These are phyloP conservation scores for Anisognathus igniventris DNA, from an alignment of 2,797 vertebrate genomes.

Conservation along the genomic window DNA sequence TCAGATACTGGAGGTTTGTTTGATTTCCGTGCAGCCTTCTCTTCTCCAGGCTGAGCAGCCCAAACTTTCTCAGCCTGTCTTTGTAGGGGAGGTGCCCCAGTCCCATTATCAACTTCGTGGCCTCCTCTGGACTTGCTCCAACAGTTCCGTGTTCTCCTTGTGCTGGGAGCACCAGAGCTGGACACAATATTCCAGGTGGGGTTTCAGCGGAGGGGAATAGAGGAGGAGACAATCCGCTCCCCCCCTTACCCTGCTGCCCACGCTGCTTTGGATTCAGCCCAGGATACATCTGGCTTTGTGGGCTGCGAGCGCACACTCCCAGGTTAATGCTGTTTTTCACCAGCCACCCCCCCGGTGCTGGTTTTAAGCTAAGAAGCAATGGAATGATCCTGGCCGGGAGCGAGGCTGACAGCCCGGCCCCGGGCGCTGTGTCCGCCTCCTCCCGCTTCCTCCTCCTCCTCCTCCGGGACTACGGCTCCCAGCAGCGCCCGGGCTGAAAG, in stretches of 20 bases:
- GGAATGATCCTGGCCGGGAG: accelerated
- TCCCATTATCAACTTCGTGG: background rate
- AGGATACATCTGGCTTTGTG: background rate
- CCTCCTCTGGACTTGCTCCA: background rate
- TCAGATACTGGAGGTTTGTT: background rate
- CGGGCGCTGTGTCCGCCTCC: background rate
- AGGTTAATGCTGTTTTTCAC: background rate
- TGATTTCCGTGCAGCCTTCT: background rate
- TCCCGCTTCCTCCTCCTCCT: background rate
- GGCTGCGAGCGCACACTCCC: background rate
- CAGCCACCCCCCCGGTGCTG: accelerated
- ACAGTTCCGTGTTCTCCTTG: too few relatives aligned
- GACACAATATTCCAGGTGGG: background rate
- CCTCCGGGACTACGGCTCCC: constrained; percentile 71
- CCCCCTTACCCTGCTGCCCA: background rate
- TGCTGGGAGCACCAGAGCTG: background rate
- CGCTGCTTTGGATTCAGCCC: background rate
- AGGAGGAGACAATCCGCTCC: background rate
- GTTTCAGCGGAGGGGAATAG: background rate
- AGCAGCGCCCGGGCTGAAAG: constrained; percentile 68
- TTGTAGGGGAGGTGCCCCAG: background rate
- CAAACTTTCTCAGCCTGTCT: background rate
- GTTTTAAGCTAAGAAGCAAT: accelerated
- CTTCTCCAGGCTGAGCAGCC: background rate
- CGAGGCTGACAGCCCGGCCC: background rate